phyloP scores from a whole-genome alignment of 2,888 invertebrate species.

The Hirtodrosophila alboralis region DNA sequence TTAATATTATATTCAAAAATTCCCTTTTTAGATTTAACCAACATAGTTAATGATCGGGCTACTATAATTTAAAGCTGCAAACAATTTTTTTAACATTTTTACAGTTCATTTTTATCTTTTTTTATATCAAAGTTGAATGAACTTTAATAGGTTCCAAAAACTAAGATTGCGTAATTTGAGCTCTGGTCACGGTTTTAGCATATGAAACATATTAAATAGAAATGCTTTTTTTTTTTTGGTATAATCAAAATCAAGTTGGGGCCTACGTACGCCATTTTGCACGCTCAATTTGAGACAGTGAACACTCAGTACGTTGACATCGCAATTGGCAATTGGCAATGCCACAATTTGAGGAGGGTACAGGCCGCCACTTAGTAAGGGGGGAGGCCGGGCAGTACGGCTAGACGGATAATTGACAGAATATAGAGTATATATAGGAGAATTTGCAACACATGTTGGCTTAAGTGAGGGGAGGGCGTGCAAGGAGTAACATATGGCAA shows the following conservation, averaged over 20 bases:
- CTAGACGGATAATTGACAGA: constrained; percentile 29
- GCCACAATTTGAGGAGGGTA: constrained; percentile 33
- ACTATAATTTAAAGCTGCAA: too few relatives aligned
- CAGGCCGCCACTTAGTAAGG: not conserved
- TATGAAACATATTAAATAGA: constrained; percentile 42
- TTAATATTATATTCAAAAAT: too few relatives aligned
- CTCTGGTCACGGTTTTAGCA: constrained; percentile 43
- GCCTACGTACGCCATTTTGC: constrained; percentile 53
- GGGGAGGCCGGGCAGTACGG: constrained; percentile 6
- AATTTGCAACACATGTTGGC: constrained; percentile 59
- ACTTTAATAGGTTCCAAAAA: constrained; percentile 17
- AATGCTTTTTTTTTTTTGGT: not conserved
- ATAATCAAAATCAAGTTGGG: constrained; percentile 5
- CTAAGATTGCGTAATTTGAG: constrained; percentile 32
- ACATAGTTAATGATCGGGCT: too few relatives aligned
- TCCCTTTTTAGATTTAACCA: too few relatives aligned
- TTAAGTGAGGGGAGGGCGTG: constrained; percentile 31
- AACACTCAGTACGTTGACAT: constrained; percentile 56
- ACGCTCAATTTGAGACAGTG: constrained; percentile 74
- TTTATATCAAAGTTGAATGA: constrained; percentile 37
- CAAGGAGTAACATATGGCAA: constrained; percentile 51
- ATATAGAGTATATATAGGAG: constrained; percentile 20
- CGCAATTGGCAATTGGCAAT: constrained; percentile 30
- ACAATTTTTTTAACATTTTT: too few relatives aligned
- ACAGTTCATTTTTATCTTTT: not conserved